Evolutionary conservation across 2,797 vertebrate species (phyloP).

Genomic region (Australoheros facetus): DNA sequence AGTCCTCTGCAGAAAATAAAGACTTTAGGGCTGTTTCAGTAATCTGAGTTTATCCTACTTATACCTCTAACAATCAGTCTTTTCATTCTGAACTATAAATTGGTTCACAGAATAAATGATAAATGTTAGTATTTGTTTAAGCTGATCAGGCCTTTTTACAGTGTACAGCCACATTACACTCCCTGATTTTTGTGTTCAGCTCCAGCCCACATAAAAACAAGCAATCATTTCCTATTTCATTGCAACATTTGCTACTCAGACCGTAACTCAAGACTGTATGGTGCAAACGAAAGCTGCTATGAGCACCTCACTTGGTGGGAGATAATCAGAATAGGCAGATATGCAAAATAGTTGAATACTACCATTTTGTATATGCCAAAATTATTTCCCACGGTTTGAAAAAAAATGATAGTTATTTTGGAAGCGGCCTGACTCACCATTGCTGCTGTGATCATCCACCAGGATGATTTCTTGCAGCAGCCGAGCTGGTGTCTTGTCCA

Average conservation of each 20-base stretch:
- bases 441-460: conserved; percentile 84
- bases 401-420: neutral
- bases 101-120: neutral
- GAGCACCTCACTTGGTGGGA: neutral
- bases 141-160: neutral
- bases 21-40: neutral
- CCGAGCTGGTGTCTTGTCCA: conserved; percentile 75
- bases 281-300: neutral
- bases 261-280: neutral
- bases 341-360: neutral
- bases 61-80: neutral
- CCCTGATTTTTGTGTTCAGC: neutral
- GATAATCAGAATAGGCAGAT: neutral
- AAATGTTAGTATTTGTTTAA: neutral
- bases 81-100: neutral
- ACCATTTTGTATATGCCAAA: neutral
- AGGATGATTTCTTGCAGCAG: conserved; percentile 84
- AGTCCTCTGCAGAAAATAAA: conserved; percentile 66
- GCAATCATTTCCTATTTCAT: neutral
- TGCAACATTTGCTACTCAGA: neutral
- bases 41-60: neutral
- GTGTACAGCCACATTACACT: neutral
- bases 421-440: conserved; percentile 58
- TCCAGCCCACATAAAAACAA: neutral
- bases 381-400: neutral